These are phyloP conservation scores for Papilio helenus DNA, from an alignment of 1,140 invertebrate genomes.

Conservation along the genomic window DNA sequence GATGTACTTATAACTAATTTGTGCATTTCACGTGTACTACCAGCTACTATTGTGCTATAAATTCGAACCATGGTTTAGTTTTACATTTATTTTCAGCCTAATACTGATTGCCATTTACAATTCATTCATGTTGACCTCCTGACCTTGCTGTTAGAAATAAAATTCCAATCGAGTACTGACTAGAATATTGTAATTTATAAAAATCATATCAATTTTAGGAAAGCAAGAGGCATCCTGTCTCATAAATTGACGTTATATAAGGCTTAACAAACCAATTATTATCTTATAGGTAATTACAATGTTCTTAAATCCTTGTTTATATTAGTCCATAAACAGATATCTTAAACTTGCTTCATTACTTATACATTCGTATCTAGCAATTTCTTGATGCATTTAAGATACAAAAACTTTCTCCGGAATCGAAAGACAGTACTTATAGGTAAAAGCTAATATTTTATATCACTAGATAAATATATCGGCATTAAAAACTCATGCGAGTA, in stretches of 20 bases:
- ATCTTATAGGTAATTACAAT: no score
- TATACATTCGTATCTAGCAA: neutral
- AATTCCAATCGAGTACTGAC: neutral
- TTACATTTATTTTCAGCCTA: neutral
- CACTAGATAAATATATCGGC: neutral
- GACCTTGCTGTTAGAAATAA: neutral
- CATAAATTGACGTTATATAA: no score
- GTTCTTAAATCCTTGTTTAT: no score
- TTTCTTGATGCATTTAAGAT: neutral
- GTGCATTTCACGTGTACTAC: neutral
- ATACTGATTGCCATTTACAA: neutral
- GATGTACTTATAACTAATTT: neutral
- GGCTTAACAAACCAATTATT: no score
- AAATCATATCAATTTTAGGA: no score
- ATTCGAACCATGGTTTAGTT: neutral
- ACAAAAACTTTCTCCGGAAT: neutral
- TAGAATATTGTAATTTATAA: neutral
- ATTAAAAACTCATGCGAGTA: neutral
- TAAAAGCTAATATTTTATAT: neutral
- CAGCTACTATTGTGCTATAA: neutral
- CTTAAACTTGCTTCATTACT: neutral
- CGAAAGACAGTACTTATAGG: neutral
- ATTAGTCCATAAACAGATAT: neutral
- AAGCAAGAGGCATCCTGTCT: no score
- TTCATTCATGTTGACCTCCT: neutral